phyloP scores from a whole-genome alignment of 2,888 invertebrate species.

The Trachelus troglodyta region DNA sequence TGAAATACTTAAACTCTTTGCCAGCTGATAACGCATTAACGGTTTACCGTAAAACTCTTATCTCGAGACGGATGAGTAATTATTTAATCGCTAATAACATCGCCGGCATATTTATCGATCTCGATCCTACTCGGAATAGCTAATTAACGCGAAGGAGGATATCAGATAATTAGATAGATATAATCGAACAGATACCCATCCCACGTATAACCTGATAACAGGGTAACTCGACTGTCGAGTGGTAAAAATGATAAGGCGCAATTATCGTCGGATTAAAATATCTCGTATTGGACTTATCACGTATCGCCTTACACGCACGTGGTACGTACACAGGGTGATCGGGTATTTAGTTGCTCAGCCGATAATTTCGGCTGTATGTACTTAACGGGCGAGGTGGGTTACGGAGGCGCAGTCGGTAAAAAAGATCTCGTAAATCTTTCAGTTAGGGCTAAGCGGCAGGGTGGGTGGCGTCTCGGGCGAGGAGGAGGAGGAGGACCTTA shows the following conservation, averaged over 20 bases:
- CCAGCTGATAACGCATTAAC: background rate
- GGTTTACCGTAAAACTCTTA: background rate
- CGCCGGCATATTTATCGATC: background rate
- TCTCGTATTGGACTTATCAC: background rate
- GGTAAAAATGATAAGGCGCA: background rate
- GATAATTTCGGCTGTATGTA: background rate
- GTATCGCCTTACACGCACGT: background rate
- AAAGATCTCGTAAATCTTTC: conserved; percentile 22
- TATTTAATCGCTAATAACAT: background rate
- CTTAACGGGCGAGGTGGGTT: background rate
- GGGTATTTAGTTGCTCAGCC: conserved; percentile 24
- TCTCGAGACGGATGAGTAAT: background rate
- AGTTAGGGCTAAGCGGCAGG: background rate
- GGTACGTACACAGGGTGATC: background rate
- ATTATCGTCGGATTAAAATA: background rate
- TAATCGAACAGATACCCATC: background rate
- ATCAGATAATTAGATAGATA: background rate
- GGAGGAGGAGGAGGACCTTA: conserved; percentile 1
- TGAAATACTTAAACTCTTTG: background rate
- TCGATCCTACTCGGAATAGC: background rate
- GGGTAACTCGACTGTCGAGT: background rate
- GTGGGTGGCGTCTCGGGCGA: background rate
- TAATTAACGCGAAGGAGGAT: background rate
- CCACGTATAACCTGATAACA: background rate
- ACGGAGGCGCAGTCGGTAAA: conserved; percentile 5